These are phyloP conservation scores for Ophion ventricosus DNA, from an alignment of 2,888 invertebrate genomes.

Conservation along the genomic window DNA sequence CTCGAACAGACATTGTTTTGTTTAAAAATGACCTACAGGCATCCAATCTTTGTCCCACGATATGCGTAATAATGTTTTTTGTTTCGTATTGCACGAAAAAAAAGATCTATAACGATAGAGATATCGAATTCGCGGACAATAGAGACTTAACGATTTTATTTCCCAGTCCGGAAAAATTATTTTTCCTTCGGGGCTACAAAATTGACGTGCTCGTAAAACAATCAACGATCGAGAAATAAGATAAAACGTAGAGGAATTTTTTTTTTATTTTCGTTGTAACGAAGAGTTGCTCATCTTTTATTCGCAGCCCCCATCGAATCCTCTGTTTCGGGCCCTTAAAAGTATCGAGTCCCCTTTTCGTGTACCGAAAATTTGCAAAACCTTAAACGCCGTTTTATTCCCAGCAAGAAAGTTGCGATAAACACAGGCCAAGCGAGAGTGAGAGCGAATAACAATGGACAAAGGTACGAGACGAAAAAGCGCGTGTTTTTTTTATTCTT, in stretches of 20 bases:
- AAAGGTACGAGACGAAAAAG: conserved; percentile 41
- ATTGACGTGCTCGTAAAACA: background rate
- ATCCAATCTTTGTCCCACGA: background rate
- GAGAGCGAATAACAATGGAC: conserved; percentile 23
- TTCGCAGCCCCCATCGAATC: background rate
- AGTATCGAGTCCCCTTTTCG: background rate
- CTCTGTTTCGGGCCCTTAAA: background rate
- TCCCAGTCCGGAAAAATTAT: background rate
- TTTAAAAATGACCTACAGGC: background rate
- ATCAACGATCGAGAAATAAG: background rate
- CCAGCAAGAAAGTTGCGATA: background rate
- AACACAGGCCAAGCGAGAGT: conserved; percentile 45
- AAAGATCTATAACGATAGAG: background rate
- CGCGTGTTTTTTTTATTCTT: conserved; percentile 5
- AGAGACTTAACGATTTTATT: too few relatives aligned
- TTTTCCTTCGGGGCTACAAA: too few relatives aligned
- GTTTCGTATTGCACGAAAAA: background rate
- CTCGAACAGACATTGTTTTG: background rate
- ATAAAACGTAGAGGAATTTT: background rate
- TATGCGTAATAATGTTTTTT: background rate
- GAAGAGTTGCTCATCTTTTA: background rate
- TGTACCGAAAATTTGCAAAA: background rate
- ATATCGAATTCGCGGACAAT: too few relatives aligned
- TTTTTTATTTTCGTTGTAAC: background rate
- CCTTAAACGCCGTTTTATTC: conserved; percentile 1